Conservation (phyloP, 2,113 vertebrate species). For the Mungos mungo region DNA sequence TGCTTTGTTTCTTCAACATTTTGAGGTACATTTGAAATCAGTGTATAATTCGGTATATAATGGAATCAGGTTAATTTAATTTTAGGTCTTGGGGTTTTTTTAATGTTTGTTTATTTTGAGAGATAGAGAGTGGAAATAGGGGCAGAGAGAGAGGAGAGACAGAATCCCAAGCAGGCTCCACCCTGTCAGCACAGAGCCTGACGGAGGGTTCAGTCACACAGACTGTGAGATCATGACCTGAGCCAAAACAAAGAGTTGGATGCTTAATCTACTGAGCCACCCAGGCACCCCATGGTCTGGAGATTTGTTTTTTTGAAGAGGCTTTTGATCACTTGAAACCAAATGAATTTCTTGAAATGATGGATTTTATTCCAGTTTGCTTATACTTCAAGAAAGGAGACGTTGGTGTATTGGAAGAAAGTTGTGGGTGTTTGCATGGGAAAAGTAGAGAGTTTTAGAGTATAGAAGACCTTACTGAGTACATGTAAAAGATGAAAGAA, state of each 20-base stretch:
- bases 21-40: neutral
- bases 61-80: neutral
- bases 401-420: neutral
- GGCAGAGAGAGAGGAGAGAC: too few relatives aligned
- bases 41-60: neutral
- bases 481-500: neutral
- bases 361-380: neutral
- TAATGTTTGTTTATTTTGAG: too few relatives aligned
- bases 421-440: neutral
- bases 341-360: neutral
- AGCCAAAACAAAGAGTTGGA: too few relatives aligned
- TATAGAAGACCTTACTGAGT: neutral
- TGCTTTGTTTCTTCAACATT: neutral
- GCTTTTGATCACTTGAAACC: neutral
- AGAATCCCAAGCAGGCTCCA: too few relatives aligned
- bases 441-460: neutral
- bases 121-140: too few relatives aligned
- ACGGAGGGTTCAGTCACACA: too few relatives aligned
- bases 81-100: neutral
- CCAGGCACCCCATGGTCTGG: too few relatives aligned
- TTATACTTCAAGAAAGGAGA: neutral
- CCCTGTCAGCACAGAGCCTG: too few relatives aligned
- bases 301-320: neutral
- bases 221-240: too few relatives aligned
- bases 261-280: too few relatives aligned